Conservation (phyloP, 2,113 vertebrate genomes). For the Megaceryle torquata region DNA sequence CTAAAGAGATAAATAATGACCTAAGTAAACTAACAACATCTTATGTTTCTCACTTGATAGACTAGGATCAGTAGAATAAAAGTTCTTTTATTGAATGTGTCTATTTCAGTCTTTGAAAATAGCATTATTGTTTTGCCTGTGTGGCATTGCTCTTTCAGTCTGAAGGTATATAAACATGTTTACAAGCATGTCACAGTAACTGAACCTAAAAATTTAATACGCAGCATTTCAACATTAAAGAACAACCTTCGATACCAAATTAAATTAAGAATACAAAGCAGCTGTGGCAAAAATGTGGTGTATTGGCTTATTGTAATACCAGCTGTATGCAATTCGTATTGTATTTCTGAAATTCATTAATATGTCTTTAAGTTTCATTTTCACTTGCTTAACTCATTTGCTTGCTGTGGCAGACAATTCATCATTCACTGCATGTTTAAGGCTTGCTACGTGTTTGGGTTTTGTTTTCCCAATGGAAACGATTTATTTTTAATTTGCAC, state of each 20-base stretch:
- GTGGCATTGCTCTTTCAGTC: background rate
- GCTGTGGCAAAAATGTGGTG: slow-evolving; percentile 7
- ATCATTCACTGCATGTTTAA: slow-evolving; percentile 65
- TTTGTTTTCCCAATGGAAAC: background rate
- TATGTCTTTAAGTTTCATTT: slow-evolving; percentile 67
- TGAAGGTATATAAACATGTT: background rate
- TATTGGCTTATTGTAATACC: background rate
- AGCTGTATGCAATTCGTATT: slow-evolving; percentile 30
- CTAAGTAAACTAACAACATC: background rate
- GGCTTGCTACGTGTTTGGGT: slow-evolving; percentile 49
- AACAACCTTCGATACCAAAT: background rate
- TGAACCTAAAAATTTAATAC: background rate
- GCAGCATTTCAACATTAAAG: background rate
- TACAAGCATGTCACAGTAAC: background rate
- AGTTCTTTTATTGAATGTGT: background rate
- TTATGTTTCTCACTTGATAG: background rate
- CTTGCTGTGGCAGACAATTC: slow-evolving; percentile 48
- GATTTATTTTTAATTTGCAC: slow-evolving; percentile 18
- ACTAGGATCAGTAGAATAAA: background rate
- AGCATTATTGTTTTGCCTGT: background rate
- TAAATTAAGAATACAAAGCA: slow-evolving; percentile 28
- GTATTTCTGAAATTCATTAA: slow-evolving; percentile 50
- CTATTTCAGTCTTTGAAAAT: background rate
- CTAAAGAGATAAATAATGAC: background rate
- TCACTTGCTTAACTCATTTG: slow-evolving; percentile 61